Evolutionary conservation across 2,797 vertebrate genomes (phyloP).

Genomic region (Bradypodion pumilum): DNA sequence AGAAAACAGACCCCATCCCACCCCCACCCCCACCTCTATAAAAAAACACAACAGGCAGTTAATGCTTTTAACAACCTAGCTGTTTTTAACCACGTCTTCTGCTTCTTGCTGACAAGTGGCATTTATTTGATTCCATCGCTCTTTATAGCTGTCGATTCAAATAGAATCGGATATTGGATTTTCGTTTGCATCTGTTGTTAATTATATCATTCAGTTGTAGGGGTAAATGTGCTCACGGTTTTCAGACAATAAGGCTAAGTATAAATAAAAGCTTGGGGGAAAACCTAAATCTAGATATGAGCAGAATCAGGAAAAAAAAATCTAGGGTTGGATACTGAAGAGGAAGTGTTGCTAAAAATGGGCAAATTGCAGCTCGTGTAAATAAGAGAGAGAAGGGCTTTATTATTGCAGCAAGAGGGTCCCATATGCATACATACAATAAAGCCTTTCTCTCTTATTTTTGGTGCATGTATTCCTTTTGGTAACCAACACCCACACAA

Average conservation of each 20-base stretch:
- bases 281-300: neutral
- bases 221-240: neutral
- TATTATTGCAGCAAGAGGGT: no score
- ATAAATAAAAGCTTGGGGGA: neutral
- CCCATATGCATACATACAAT: no score
- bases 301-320: neutral
- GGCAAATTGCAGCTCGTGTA: no score
- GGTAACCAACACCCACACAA: no score
- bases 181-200: neutral
- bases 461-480: no score
- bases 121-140: neutral
- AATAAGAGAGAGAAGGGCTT: no score
- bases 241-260: neutral
- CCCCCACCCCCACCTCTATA: no score
- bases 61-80: neutral
- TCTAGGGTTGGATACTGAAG: neutral
- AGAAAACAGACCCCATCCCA: no score
- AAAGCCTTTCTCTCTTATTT: no score
- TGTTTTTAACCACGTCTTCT: neutral
- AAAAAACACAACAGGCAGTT: neutral
- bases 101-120: neutral
- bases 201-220: neutral
- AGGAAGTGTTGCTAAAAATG: no score
- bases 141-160: neutral
- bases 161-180: slow-evolving; percentile 13